Percentiles rank a stretch among this genome's conserved stretches.
Evolutionary conservation across 1,140 invertebrate species (phyloP).

Genomic region (Saccostrea cuccullata): DNA sequence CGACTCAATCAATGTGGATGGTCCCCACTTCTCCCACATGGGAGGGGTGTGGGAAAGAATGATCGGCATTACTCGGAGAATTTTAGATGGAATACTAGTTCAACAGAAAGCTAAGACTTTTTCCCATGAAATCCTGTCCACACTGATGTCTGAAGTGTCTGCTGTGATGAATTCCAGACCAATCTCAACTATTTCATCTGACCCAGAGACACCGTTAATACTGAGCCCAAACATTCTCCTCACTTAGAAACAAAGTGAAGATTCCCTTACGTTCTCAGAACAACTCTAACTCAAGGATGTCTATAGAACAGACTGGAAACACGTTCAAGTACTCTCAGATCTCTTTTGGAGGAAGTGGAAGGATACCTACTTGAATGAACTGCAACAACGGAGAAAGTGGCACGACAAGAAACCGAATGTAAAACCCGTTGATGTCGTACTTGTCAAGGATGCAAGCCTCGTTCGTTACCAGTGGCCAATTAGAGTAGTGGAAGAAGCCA

Average conservation of each 20-base stretch:
- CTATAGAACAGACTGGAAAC: constrained; percentile 37
- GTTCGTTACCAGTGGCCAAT: constrained; percentile 55
- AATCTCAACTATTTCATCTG: background rate
- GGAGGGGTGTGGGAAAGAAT: no score
- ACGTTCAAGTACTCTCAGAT: constrained; percentile 54
- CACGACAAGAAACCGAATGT: constrained; percentile 26
- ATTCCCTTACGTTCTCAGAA: background rate
- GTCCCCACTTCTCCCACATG: no score
- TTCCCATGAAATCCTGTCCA: no score
- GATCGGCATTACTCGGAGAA: no score
- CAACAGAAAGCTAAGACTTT: no score
- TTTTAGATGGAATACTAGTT: no score
- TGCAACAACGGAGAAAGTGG: constrained; percentile 59
- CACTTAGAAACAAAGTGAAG: background rate
- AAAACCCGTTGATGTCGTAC: constrained; percentile 51
- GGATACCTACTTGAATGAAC: constrained; percentile 47
- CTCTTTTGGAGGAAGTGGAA: constrained; percentile 57
- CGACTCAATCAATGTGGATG: no score
- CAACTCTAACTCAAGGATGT: background rate
- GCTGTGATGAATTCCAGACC: no score
- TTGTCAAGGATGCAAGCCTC: constrained; percentile 44
- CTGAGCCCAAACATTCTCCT: background rate
- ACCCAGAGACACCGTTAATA: background rate
- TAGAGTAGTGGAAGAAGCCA: constrained; percentile 46
- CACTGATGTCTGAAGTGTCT: no score